Conservation (phyloP, 2,113 vertebrate species). For the Chroicocephalus ridibundus region DNA sequence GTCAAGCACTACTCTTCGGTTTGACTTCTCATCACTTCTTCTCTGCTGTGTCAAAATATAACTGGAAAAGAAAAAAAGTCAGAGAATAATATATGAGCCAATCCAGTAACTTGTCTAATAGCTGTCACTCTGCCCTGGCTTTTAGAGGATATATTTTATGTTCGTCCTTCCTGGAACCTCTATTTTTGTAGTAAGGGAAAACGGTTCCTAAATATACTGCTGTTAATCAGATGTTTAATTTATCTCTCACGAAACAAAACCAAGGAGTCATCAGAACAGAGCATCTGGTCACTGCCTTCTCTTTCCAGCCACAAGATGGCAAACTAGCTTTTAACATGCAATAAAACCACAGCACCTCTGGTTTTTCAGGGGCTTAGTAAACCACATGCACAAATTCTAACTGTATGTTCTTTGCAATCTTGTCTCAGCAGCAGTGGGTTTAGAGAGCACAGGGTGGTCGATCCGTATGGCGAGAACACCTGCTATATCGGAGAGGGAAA, state of each 20-base stretch:
- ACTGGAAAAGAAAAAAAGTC: too few relatives aligned
- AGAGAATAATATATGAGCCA: background rate
- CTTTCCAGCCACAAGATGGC: slow-evolving; percentile 73
- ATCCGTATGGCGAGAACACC: rapidly evolving
- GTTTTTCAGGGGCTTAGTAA: background rate
- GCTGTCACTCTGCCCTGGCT: background rate
- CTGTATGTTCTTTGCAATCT: rapidly evolving
- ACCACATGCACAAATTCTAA: rapidly evolving
- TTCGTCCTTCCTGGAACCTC: background rate
- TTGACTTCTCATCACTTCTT: background rate
- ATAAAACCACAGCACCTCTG: background rate
- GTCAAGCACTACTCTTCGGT: background rate
- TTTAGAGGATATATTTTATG: background rate
- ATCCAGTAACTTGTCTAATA: background rate
- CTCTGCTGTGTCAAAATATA: background rate
- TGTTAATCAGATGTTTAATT: background rate
- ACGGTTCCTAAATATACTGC: background rate
- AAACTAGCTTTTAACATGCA: slow-evolving; percentile 29
- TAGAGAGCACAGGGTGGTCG: background rate
- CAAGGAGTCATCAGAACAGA: background rate
- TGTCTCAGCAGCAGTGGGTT: background rate
- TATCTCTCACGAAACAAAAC: rapidly evolving
- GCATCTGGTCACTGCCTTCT: background rate
- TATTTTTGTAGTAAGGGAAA: background rate
- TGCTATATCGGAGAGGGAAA: background rate